Evolutionary conservation across 2,113 vertebrate genomes (phyloP).

Genomic region (Rhodinocichla rosea): DNA sequence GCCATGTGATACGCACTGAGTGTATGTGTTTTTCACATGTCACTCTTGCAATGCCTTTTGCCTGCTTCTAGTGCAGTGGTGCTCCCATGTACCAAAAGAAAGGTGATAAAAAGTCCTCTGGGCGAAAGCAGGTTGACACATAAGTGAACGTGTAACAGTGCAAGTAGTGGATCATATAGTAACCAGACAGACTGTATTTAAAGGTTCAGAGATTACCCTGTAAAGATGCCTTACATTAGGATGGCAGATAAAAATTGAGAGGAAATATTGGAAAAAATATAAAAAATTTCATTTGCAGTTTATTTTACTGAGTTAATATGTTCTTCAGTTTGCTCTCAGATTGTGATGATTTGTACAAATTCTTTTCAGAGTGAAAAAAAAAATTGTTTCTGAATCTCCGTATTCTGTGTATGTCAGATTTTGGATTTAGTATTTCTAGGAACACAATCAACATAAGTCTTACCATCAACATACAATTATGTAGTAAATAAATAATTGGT

Average conservation of each 20-base stretch:
- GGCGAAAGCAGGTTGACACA: background rate
- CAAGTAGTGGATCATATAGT: background rate
- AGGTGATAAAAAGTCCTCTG: background rate
- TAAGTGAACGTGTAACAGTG: background rate
- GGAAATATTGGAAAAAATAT: background rate
- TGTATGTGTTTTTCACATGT: background rate
- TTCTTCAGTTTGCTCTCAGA: background rate
- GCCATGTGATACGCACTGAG: background rate
- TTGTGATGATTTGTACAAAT: background rate
- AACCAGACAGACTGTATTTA: background rate
- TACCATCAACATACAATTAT: background rate
- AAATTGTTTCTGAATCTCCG: background rate
- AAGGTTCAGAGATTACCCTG: background rate
- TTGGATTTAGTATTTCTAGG: background rate
- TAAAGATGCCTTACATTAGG: background rate
- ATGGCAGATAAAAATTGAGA: background rate
- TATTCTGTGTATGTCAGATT: background rate
- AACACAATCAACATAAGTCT: background rate
- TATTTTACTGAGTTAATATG: background rate
- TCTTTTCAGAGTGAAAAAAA: background rate
- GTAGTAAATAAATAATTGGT: background rate
- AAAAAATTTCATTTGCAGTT: background rate
- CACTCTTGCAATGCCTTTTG: background rate
- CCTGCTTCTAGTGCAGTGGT: background rate
- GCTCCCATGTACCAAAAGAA: background rate